These are phyloP conservation scores for Acipenser transmontanus DNA, from an alignment of 2,797 vertebrate genomes.

Conservation along the genomic window DNA sequence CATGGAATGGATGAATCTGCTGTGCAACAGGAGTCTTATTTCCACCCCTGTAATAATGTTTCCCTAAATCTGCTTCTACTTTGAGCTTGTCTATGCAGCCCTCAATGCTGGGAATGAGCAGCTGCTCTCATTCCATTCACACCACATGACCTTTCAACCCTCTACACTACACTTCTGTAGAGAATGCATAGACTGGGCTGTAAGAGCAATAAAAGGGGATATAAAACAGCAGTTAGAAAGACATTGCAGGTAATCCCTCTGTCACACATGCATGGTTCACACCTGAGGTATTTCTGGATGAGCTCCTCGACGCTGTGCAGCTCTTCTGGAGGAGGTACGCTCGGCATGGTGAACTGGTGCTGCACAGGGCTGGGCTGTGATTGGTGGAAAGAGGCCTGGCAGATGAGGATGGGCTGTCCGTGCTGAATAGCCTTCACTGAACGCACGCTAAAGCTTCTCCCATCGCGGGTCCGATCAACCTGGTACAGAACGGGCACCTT, in stretches of 20 bases:
- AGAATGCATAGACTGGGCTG: no score
- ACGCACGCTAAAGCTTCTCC: constrained; percentile 80
- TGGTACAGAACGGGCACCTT: constrained; percentile 83
- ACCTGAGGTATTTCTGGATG: constrained; percentile 72
- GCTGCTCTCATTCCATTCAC: no score
- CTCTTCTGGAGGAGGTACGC: constrained; percentile 69
- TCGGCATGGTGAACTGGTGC: constrained; percentile 87
- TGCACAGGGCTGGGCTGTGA: constrained; percentile 72
- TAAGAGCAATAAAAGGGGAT: no score
- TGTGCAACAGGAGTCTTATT: no score
- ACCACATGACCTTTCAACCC: no score
- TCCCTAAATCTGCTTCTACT: no score
- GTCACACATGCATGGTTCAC: constrained; percentile 17
- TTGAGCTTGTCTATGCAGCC: no score
- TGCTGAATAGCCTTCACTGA: constrained; percentile 86
- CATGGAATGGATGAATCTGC: no score
- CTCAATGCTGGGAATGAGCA: no score
- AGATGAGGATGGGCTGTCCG: constrained; percentile 79
- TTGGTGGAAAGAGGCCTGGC: constrained; percentile 83
- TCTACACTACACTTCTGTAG: no score
- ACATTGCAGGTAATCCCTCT: no score
- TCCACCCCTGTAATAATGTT: no score
- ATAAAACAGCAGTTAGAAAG: background rate
- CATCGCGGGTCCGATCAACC: constrained; percentile 81
- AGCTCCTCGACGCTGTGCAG: constrained; percentile 70